phyloP scores from a whole-genome alignment of 2,888 invertebrate genomes.

The Nymphalis c-album region DNA sequence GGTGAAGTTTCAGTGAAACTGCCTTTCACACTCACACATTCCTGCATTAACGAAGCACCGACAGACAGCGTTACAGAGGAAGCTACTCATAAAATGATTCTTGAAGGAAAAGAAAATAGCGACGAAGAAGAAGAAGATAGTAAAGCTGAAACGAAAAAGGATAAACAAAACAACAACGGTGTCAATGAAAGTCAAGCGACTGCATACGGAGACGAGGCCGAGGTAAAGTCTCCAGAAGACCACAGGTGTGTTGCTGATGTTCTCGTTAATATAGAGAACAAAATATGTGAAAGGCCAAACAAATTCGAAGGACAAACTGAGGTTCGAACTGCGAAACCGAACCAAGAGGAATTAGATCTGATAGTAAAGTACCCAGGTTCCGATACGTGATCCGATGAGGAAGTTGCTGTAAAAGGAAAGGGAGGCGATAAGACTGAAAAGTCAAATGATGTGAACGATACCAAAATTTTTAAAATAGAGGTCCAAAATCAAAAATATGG shows the following conservation, averaged over 20 bases:
- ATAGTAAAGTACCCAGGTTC: conserved; percentile 74
- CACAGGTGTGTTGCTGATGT: conserved; percentile 70
- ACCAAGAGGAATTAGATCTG: conserved; percentile 73
- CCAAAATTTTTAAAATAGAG: conserved; percentile 56
- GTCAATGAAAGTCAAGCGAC: conserved; percentile 51
- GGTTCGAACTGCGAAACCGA: conserved; percentile 61
- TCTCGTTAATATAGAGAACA: conserved; percentile 73
- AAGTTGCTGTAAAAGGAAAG: conserved; percentile 51
- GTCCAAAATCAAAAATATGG: conserved; percentile 67
- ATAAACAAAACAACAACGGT: conserved; percentile 65
- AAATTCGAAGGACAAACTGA: conserved; percentile 65
- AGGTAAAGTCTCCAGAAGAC: conserved; percentile 63
- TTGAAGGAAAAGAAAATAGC: conserved; percentile 74
- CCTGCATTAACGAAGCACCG: conserved; percentile 83
- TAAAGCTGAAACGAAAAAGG: conserved; percentile 61
- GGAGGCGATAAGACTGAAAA: conserved; percentile 64
- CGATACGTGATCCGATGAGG: conserved; percentile 80
- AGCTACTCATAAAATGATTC: conserved; percentile 72
- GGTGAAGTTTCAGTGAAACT: conserved; percentile 89
- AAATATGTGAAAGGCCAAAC: conserved; percentile 65
- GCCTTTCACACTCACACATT: conserved; percentile 90
- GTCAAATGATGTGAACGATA: conserved; percentile 47
- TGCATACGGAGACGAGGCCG: conserved; percentile 53
- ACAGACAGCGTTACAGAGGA: conserved; percentile 78
- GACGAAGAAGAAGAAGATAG: conserved; percentile 73